A percentile compares a stretch with the other conserved stretches of the same genome.
phyloP scores from a whole-genome alignment of 2,113 vertebrate species.

The Dasyprocta punctata region DNA sequence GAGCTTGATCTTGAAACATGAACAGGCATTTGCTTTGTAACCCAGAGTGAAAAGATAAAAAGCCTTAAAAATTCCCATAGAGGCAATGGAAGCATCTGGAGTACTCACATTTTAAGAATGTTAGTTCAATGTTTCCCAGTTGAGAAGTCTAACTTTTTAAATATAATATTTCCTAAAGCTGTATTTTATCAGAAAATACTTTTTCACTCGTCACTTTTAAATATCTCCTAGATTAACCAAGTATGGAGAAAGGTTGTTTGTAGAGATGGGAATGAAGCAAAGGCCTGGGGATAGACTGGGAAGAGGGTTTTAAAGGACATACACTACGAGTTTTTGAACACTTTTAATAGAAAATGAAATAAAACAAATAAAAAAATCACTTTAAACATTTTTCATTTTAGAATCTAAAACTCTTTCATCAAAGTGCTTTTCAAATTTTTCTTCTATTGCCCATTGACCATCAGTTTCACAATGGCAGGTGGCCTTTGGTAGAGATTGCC shows the following conservation, averaged over 20 bases:
- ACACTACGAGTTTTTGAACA: not conserved
- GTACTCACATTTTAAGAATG: not conserved
- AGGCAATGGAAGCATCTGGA: not conserved
- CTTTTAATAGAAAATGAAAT: not conserved
- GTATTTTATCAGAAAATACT: not conserved
- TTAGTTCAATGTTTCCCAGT: not conserved
- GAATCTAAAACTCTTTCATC: not conserved
- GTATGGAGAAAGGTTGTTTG: not conserved
- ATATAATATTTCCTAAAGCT: not conserved
- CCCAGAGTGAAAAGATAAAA: not conserved
- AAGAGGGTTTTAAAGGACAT: not conserved
- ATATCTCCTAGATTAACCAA: not conserved
- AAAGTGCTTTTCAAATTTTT: not conserved
- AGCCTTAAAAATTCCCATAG: not conserved
- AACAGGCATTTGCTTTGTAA: not conserved
- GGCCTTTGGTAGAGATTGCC: not conserved
- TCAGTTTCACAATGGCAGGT: not conserved
- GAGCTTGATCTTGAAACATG: not conserved
- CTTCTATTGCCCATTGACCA: not conserved
- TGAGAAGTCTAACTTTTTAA: not conserved
- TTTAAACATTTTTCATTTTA: not conserved
- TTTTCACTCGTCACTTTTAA: not conserved
- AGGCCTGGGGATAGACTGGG: no score
- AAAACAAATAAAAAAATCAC: not conserved
- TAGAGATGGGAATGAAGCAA: not conserved